Evolutionary conservation across 92 coral and sea anemone genomes (phyloP).

Genomic region (Phenganax marumi): DNA sequence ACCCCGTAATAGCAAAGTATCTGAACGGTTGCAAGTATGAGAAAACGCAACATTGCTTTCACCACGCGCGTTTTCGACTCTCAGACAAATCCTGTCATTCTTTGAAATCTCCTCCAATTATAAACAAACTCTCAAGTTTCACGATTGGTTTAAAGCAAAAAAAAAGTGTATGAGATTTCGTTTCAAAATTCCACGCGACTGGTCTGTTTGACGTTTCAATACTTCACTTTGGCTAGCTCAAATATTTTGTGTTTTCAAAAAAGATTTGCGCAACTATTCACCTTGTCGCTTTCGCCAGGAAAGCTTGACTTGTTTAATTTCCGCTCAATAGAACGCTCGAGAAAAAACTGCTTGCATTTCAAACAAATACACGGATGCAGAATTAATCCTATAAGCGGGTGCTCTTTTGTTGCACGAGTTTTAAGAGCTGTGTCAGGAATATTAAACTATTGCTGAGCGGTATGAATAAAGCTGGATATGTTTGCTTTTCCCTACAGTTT

Average conservation of each 20-base stretch:
- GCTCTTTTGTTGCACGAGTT: slow-evolving; percentile 17
- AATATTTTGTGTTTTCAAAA: neutral
- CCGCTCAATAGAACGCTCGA: slow-evolving; percentile 16
- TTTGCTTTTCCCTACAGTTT: slow-evolving; percentile 32
- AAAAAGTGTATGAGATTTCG: neutral
- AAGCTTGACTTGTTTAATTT: slow-evolving; percentile 14
- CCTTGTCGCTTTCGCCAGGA: neutral
- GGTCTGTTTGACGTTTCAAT: neutral
- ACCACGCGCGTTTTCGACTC: neutral
- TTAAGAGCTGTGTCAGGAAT: slow-evolving; percentile 24
- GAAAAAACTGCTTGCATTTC: neutral
- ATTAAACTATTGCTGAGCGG: slow-evolving; percentile 20
- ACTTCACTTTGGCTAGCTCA: neutral
- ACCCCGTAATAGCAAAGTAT: no score
- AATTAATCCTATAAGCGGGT: slow-evolving; percentile 20
- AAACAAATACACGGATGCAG: slow-evolving; percentile 29
- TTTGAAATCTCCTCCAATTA: neutral
- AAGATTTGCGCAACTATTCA: neutral
- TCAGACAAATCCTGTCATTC: neutral
- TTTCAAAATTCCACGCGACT: neutral
- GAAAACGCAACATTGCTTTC: neutral
- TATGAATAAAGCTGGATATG: neutral
- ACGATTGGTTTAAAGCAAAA: neutral
- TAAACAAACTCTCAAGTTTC: slow-evolving; percentile 8
- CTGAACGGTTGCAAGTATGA: no score